Conservation (phyloP, 2,888 invertebrate genomes). For the Bembecia ichneumoniformis region DNA sequence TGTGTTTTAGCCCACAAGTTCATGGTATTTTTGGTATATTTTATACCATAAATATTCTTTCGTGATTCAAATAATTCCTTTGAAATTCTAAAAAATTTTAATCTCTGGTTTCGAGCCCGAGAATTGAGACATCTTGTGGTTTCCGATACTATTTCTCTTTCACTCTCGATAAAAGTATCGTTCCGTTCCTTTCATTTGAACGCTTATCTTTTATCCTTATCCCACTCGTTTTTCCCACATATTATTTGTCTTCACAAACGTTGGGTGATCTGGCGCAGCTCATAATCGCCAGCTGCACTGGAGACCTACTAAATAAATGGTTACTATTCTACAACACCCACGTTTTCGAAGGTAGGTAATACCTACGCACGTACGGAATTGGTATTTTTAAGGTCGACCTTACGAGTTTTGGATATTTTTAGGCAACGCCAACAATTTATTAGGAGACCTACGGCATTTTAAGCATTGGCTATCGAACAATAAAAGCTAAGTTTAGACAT, state of each 20-base stretch:
- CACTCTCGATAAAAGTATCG: slow-evolving; percentile 29
- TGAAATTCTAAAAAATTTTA: slow-evolving; percentile 53
- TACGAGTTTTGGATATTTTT: too few relatives aligned
- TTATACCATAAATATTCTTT: neutral
- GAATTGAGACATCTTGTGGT: slow-evolving; percentile 74
- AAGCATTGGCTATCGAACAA: too few relatives aligned
- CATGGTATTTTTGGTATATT: too few relatives aligned
- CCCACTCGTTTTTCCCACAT: slow-evolving; percentile 54
- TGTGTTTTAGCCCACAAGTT: too few relatives aligned
- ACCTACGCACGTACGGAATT: neutral
- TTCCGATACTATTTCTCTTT: slow-evolving; percentile 65
- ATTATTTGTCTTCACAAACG: slow-evolving; percentile 68
- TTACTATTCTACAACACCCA: slow-evolving; percentile 54
- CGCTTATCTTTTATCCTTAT: slow-evolving; percentile 52
- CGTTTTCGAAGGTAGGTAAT: slow-evolving; percentile 44
- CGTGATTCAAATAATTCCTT: slow-evolving; percentile 16
- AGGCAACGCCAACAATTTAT: too few relatives aligned
- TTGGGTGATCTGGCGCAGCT: slow-evolving; percentile 42
- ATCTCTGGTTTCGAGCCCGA: slow-evolving; percentile 57
- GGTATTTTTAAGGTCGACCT: too few relatives aligned
- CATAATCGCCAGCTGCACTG: slow-evolving; percentile 55
- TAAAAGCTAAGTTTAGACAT: too few relatives aligned
- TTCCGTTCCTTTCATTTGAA: slow-evolving; percentile 55
- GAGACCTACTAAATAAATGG: slow-evolving; percentile 54
- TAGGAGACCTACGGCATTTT: too few relatives aligned